These are phyloP conservation scores for Tetramorium alpestre DNA, from an alignment of 1,140 invertebrate genomes.

Conservation along the genomic window DNA sequence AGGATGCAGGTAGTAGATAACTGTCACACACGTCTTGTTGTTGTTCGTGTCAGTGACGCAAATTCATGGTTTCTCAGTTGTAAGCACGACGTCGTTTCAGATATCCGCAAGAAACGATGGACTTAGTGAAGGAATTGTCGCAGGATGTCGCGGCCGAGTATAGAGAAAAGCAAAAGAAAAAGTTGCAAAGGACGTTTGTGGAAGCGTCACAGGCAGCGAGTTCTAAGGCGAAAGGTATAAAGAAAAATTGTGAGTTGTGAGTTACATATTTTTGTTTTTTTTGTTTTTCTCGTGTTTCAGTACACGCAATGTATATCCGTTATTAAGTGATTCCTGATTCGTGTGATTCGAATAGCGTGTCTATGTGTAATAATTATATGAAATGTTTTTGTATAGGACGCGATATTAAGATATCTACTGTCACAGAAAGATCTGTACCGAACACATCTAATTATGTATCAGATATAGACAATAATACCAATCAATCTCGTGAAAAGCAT, in stretches of 20 bases:
- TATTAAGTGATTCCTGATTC: background rate
- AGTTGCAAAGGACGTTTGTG: constrained; percentile 91
- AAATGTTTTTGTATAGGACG: constrained; percentile 41
- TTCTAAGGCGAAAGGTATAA: constrained; percentile 89
- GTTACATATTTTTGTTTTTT: constrained; percentile 11
- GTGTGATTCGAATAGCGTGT: background rate
- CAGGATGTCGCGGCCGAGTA: constrained; percentile 90
- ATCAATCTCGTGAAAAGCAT: background rate
- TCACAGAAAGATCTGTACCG: background rate
- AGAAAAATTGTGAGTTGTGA: constrained; percentile 83
- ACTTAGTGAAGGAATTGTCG: constrained; percentile 90
- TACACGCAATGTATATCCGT: background rate
- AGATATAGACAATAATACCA: background rate
- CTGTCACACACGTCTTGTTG: background rate
- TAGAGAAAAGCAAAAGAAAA: constrained; percentile 89
- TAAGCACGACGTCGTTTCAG: constrained; percentile 79
- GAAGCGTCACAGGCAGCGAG: constrained; percentile 92
- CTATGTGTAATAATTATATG: background rate
- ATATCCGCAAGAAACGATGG: constrained; percentile 93
- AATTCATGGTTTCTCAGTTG: background rate
- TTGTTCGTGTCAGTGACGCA: background rate
- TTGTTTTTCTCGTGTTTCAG: constrained; percentile 11
- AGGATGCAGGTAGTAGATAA: constrained; percentile 90
- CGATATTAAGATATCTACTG: background rate
- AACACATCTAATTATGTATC: background rate